phyloP scores from a whole-genome alignment of 1,140 invertebrate genomes.

The Trachymyrmex cornetzi region DNA sequence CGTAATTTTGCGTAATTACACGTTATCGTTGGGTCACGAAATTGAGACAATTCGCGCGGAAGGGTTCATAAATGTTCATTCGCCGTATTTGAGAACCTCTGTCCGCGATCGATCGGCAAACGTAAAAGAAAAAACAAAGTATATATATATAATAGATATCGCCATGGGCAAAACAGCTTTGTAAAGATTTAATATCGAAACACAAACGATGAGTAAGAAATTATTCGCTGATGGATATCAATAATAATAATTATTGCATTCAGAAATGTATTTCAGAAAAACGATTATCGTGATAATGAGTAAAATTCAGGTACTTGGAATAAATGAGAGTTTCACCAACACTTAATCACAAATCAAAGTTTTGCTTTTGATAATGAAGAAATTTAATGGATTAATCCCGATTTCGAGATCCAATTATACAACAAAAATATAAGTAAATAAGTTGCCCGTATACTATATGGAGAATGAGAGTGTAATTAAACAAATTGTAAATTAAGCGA shows the following conservation, averaged over 20 bases:
- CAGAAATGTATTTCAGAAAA: constrained; percentile 25
- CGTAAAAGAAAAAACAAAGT: neutral
- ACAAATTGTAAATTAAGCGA: constrained; percentile 32
- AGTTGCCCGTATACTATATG: neutral
- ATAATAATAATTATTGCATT: constrained; percentile 55
- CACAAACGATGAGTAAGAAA: constrained; percentile 27
- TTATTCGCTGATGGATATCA: constrained; percentile 27
- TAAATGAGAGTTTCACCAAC: constrained; percentile 37
- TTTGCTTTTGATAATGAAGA: constrained; percentile 2
- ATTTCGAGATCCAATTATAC: constrained; percentile 1
- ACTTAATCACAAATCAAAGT: neutral
- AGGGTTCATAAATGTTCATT: constrained; percentile 4
- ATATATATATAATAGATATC: neutral
- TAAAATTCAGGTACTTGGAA: constrained; percentile 40
- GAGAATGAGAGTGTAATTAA: neutral
- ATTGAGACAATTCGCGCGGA: constrained; percentile 21
- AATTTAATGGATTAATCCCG: constrained; percentile 25
- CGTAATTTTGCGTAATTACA: constrained; percentile 72
- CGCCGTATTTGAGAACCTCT: constrained; percentile 31
- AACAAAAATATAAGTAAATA: constrained; percentile 2
- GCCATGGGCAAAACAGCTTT: constrained; percentile 33
- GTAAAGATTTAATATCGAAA: constrained; percentile 31
- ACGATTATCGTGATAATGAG: constrained; percentile 36
- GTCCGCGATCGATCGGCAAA: constrained; percentile 32
- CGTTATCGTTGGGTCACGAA: constrained; percentile 25